A percentile compares a stretch with the other conserved stretches of the same genome.
phyloP scores from a whole-genome alignment of 2,113 vertebrate species.

The Atlantisia rogersi region DNA sequence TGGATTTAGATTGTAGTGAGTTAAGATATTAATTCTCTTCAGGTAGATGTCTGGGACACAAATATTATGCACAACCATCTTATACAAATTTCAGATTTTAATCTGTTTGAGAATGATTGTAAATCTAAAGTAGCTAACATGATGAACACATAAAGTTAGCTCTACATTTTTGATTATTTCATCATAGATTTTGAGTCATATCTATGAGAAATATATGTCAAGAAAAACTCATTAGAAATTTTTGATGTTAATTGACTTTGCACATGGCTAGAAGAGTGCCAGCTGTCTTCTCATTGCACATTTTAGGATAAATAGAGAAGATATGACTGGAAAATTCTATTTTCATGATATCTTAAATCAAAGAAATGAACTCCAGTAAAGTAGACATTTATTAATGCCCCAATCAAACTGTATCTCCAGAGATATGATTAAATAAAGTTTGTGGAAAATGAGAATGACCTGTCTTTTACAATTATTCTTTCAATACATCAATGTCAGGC shows the following conservation, averaged over 20 bases:
- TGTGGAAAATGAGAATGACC: neutral
- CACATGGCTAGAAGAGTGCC: neutral
- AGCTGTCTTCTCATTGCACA: neutral
- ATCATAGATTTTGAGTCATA: neutral
- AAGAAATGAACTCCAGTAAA: constrained; percentile 11
- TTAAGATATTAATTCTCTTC: neutral
- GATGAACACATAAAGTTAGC: neutral
- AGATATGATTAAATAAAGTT: constrained; percentile 3
- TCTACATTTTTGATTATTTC: neutral
- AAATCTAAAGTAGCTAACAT: neutral
- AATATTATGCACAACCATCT: neutral
- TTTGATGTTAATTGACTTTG: constrained; percentile 22
- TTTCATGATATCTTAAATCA: constrained; percentile 34
- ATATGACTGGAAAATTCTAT: constrained; percentile 20
- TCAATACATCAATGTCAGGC: neutral
- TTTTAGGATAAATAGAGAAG: neutral
- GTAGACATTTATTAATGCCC: constrained; percentile 9
- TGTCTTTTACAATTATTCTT: constrained; percentile 18
- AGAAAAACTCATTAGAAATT: neutral
- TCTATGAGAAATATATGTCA: neutral
- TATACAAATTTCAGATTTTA: neutral
- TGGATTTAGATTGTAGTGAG: neutral
- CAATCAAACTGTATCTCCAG: constrained; percentile 4
- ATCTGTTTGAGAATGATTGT: neutral
- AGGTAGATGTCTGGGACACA: neutral